Base-by-base conservation (phyloP, 2,797 vertebrate genomes). In the Numenius phaeopus region DNA sequence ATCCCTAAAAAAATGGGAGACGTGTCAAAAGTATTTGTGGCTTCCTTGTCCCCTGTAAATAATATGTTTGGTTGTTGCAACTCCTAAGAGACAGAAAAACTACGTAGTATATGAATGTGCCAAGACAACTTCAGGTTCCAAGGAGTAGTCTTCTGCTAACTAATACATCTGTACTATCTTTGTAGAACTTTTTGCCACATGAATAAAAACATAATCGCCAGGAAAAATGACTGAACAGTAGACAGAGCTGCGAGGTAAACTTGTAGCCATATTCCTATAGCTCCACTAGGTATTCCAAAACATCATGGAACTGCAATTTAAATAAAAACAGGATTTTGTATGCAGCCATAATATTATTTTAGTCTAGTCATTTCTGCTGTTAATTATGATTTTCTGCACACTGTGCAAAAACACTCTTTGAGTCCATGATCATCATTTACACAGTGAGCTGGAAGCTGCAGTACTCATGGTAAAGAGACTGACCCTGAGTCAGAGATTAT, bases 401-500 rank as follows among this genome's bases (percentile, higher is more conserved):
- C 17, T 87, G 26, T 47, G 70, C 55, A 87, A 76, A 92, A 90
- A 66, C 70, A 79, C 39, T 91, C 7, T 39, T 70, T 49, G 21
- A 92, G 50, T 55, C 42, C 47, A 47, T 4, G 17, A n/a, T 90
- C 54, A 91, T 76, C 32, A 82, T 72, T 95, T 90, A 92, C 46
- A 90, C 30, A 73, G 40, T 30, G 34, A 80, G 77, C 32, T 92
- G 47, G 66, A 95, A 90, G 73, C 34, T 29, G 15, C 46, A 82
- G 50, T 55, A 58, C 9, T 70, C 26, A 30, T 18, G 50, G 34
- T 82, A 79, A 81, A 90, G 70, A 92, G 46, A 76, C 26, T 87
- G 80, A 94, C 83, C 77, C 90, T 10, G 54, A 90, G 59, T 79
- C 86, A 90, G 77, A 94, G 70, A 96, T 84, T 89, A 90, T 20